These are phyloP conservation scores for Polyommatus icarus DNA, from an alignment of 2,888 invertebrate species.

Conservation along the genomic window DNA sequence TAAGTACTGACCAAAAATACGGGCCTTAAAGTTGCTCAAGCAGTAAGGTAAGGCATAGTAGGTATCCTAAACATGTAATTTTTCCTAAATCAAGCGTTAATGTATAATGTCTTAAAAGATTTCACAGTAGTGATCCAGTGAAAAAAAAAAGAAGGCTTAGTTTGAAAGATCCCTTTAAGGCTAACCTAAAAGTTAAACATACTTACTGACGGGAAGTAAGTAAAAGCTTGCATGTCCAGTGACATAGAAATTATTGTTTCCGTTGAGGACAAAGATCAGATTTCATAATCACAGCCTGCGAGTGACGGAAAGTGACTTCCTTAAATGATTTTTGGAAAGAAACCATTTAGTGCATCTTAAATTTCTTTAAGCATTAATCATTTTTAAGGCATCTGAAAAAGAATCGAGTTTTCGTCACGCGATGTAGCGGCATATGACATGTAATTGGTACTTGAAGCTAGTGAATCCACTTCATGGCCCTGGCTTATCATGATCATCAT, in stretches of 20 bases:
- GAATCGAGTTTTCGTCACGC: not conserved
- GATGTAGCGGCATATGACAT: not conserved
- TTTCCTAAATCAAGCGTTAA: too few relatives aligned
- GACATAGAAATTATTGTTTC: slow-evolving; percentile 44
- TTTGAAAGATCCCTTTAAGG: too few relatives aligned
- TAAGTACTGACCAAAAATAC: too few relatives aligned
- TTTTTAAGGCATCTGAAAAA: not conserved
- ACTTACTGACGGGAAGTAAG: not conserved
- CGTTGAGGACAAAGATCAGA: slow-evolving; percentile 32
- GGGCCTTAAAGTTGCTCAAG: too few relatives aligned
- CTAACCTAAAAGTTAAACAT: not conserved
- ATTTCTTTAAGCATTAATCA: slow-evolving; percentile 5
- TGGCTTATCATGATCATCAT: too few relatives aligned
- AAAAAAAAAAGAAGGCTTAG: too few relatives aligned
- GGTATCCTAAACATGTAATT: too few relatives aligned
- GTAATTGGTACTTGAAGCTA: not conserved
- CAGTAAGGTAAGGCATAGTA: too few relatives aligned
- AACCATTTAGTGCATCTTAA: slow-evolving; percentile 33
- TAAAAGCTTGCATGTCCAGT: not conserved
- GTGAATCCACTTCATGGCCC: not conserved
- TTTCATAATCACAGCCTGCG: slow-evolving; percentile 34
- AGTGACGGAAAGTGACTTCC: slow-evolving; percentile 30
- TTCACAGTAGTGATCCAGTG: too few relatives aligned
- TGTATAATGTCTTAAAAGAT: too few relatives aligned
- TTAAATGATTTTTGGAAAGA: slow-evolving; percentile 34